Conservation (phyloP, 2,113 vertebrate genomes). For the Larimichthys polyactis region DNA sequence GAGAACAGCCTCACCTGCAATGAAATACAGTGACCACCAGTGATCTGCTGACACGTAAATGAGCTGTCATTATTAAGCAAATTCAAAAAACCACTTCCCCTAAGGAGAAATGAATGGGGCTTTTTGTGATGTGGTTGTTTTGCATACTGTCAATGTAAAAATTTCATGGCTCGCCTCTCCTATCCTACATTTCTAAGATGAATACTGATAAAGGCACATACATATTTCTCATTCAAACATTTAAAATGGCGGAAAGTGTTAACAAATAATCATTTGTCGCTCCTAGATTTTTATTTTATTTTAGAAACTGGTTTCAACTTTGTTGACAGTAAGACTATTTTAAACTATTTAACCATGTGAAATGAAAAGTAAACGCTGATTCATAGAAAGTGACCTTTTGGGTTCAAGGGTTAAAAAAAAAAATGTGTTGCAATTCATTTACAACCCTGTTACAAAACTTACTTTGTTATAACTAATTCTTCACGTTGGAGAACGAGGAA, state of each 20-base stretch:
- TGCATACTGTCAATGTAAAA: not conserved
- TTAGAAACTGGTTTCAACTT: not conserved
- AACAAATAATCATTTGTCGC: not conserved
- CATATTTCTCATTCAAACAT: not conserved
- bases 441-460: not conserved
- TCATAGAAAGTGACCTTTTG: not conserved
- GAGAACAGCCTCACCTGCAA: not conserved
- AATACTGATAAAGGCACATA: not conserved
- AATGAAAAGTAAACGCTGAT: not conserved
- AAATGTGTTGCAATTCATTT: not conserved
- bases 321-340: not conserved
- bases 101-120: not conserved
- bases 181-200: not conserved
- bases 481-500: not conserved
- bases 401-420: not conserved
- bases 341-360: not conserved
- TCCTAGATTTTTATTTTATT: not conserved
- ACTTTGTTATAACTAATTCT: not conserved
- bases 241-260: not conserved
- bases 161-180: not conserved
- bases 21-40: not conserved
- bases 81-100: too few species aligned
- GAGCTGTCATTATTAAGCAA: not conserved
- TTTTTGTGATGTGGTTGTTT: not conserved
- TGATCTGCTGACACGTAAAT: not conserved